Percentiles rank a stretch among this genome's conserved stretches.
Evolutionary conservation across 2,888 invertebrate species (phyloP).

Genomic region (Agrilus cyanescens): DNA sequence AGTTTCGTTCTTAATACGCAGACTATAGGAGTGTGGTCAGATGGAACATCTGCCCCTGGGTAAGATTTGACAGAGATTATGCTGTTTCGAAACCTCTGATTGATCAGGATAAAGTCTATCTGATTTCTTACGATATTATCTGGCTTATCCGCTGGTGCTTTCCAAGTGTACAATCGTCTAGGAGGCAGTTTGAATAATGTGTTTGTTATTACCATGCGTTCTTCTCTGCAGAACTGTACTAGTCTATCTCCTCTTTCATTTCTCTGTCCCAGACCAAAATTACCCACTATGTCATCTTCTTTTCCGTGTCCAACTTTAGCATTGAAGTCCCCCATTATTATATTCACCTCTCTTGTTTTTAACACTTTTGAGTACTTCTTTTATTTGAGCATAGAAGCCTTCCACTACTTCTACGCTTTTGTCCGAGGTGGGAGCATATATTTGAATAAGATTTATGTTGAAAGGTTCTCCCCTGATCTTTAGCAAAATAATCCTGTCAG

Average conservation of each 20-base stretch:
- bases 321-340: slow-evolving; percentile 15
- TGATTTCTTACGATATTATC: slow-evolving; percentile 18
- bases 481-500: no score
- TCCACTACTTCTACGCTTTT: no score
- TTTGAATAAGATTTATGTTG: no score
- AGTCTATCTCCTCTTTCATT: slow-evolving; percentile 16
- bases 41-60: slow-evolving; percentile 14
- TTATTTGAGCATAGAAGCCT: no score
- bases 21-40: no score
- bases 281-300: slow-evolving; percentile 8
- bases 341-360: slow-evolving; percentile 8
- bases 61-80: slow-evolving; percentile 14
- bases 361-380: no score
- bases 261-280: slow-evolving; percentile 13
- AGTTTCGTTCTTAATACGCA: no score
- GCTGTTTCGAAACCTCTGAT: slow-evolving; percentile 13
- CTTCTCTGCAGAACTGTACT: slow-evolving; percentile 15
- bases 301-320: slow-evolving; percentile 14
- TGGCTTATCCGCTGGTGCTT: slow-evolving; percentile 12
- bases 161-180: slow-evolving; percentile 18
- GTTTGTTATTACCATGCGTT: slow-evolving; percentile 15
- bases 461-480: no score
- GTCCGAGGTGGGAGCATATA: no score
- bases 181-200: slow-evolving; percentile 17
- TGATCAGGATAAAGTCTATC: slow-evolving; percentile 17